Base-by-base conservation (phyloP, 2,113 vertebrate species). In the Albula goreensis region DNA sequence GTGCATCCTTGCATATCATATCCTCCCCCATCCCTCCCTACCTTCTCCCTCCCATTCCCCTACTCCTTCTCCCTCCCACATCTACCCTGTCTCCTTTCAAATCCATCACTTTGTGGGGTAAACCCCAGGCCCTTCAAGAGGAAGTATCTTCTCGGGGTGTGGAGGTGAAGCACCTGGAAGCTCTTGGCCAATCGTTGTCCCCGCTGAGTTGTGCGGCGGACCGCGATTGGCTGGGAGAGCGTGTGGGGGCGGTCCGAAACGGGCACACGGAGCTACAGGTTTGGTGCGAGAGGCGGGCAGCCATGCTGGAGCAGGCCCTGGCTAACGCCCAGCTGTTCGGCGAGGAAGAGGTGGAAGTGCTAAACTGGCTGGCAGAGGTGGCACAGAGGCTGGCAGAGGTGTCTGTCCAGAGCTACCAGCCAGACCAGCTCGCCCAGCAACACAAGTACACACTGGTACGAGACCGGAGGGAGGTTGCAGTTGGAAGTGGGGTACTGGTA, bases 331-430 rank as follows among this genome's bases (percentile, higher is more conserved):
- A 96, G 93, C 95, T 99, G 87, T 99, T 99, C 92, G 98, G 98
- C 93, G 98, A 99, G 95, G 98, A 99, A 51, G 98, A 99, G 95
- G 98, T 99, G 89, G 98, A 99, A 94, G 97, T 99, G 94, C 96
- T 99, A 94, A 99, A 99, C 96, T 99, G 98, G 98, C 95, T 99
- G 95, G 97, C 97, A 3, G 98, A 99, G 95, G 97, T 97, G 89
- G 97, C 97, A 93, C 98, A 99, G 96, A 97, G 97, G 49, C 97
- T 99, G 89, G 86, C 93, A 89, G 96, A 96, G 91, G 97, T 98
- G 89, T 95, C 95, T 49, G 84, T 99, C 89, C 97, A 97, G 94
- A 97, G 96, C 95, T 98, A 96, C 96, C 97, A 93, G 94, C 96
- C 93, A 85, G 96, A 97, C 88, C 92, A 96, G 93, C 96, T 99